Percentiles rank a stretch among this genome's conserved stretches.
These are phyloP conservation scores for Harpegnathos saltator DNA, from an alignment of 1,140 invertebrate species.

Conservation along the genomic window DNA sequence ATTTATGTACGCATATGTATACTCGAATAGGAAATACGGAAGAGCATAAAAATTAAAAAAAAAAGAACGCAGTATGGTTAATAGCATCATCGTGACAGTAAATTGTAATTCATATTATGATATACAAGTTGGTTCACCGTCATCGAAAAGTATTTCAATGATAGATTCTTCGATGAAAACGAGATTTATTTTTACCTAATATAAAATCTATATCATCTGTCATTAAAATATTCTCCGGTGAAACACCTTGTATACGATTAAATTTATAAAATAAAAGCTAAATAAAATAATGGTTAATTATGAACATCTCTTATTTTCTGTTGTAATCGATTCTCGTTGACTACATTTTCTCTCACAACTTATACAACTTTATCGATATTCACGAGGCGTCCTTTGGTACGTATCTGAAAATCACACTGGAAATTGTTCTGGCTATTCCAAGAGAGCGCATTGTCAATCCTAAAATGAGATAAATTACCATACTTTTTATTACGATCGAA, in stretches of 20 bases:
- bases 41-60: conserved; percentile 17
- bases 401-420: conserved; percentile 40
- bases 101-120: conserved; percentile 22
- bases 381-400: conserved; percentile 1
- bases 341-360: conserved; percentile 15
- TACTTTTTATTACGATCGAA: conserved; percentile 31
- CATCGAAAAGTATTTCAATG: conserved; percentile 31
- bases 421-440: conserved; percentile 67
- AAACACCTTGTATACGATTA: conserved; percentile 1
- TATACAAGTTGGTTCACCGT: background rate
- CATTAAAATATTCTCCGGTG: conserved; percentile 16
- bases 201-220: background rate
- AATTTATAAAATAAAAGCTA: conserved; percentile 36
- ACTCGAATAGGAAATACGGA: conserved; percentile 29
- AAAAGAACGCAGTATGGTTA: background rate
- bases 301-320: conserved; percentile 23
- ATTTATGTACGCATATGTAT: background rate
- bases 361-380: conserved; percentile 28
- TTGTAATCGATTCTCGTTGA: conserved; percentile 21
- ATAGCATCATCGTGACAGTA: conserved; percentile 36
- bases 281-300: conserved; percentile 51
- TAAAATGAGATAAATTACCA: conserved; percentile 47
- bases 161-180: conserved; percentile 14
- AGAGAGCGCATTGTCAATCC: conserved; percentile 22
- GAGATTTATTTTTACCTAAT: background rate